Evolutionary conservation across 2,113 vertebrate genomes (phyloP), one percentile per base, ranked within the genome.

Genomic region (Ariopsis seemanni): DNA sequence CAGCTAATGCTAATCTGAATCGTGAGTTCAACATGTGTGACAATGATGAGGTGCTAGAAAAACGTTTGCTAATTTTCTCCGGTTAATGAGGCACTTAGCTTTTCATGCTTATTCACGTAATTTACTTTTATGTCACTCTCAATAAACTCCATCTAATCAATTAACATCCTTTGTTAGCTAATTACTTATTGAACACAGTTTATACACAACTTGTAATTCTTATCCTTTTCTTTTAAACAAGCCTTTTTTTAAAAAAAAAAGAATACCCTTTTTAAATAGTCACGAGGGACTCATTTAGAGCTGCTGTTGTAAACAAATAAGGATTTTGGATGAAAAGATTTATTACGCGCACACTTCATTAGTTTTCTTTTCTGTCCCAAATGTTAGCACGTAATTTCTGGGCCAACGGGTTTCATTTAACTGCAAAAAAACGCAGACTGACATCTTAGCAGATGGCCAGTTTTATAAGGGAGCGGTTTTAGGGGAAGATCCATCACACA

Each of bases 161-260:
- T 95, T 92, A 93, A 91, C 87, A 91, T 87, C 88, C 90, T 90
- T 93, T 87, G 84, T 93, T 93, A 93, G 91, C 92, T 94, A 94
- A 95, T 93, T 93, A 92, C 89, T 88, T 90, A 91, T 87, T 85
- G 91, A 93, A 90, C 90, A 90, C 81, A 89, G 91, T 92, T 94
- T 89, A 91, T 92, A 86, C 74, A 89, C 90, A 92, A 89, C 82
- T 90, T 93, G 89, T 86, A 80, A 30, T 58, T 18, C n/a, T 60
- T 10, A 82, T 14, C 55, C 81, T 83, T 67, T 65, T 52, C 22
- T 65, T 83, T 81, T 2, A 14, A 58, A 82, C 58, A 82, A 22
- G 79, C 63, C 22, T 60, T 10, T 57, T 55, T 57, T 27, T 53
- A 3, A 78, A 53, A 8, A 78, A 53, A 8, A 42, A 42, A 42